These are phyloP conservation scores for Amphipyra berbera DNA, from an alignment of 2,888 invertebrate species.

Conservation along the genomic window DNA sequence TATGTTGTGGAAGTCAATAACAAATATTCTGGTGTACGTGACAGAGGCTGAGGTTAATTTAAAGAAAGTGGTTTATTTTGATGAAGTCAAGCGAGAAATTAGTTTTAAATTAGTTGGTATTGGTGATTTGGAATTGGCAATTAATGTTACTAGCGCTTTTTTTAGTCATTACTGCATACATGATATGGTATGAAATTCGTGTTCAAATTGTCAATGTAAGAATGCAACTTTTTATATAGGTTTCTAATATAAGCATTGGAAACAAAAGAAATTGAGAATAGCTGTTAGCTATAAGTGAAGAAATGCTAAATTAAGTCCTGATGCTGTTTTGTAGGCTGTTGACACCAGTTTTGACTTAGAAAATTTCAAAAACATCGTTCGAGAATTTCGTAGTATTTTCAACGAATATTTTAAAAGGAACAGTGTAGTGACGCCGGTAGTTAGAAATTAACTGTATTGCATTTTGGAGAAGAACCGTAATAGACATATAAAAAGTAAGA, in stretches of 20 bases:
- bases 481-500: no score
- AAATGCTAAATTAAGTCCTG: no score
- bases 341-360: no score
- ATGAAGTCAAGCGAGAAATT: slow-evolving; percentile 41
- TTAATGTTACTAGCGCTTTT: background rate
- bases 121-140: slow-evolving; percentile 5
- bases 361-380: no score
- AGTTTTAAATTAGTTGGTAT: slow-evolving; percentile 9
- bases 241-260: background rate
- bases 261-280: background rate
- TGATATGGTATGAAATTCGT: no score
- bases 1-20: background rate
- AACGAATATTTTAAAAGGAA: no score
- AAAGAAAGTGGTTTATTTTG: slow-evolving; percentile 29
- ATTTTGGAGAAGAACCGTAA: no score
- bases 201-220: background rate
- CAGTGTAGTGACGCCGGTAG: no score
- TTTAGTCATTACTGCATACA: no score
- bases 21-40: background rate
- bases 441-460: no score
- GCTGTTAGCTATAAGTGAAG: background rate
- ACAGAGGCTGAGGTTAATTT: background rate
- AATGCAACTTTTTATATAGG: background rate
- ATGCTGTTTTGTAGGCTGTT: no score
- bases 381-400: no score